Conservation (phyloP, 1,140 invertebrate species). For the Argopecten irradians region DNA sequence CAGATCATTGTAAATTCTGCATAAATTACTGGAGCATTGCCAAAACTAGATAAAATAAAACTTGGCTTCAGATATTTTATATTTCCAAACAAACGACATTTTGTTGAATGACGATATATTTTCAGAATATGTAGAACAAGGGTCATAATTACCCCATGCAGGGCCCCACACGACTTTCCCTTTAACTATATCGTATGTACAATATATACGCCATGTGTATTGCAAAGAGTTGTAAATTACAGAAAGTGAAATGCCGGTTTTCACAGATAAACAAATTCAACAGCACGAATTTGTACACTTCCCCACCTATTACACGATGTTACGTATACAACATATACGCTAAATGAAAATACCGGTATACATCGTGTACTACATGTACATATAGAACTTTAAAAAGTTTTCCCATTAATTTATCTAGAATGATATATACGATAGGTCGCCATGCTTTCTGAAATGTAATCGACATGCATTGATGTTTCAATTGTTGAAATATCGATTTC, state of each 20-base stretch:
- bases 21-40: not conserved
- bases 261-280: not conserved
- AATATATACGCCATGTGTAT: not conserved
- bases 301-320: no score
- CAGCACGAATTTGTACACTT: no score
- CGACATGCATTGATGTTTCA: not conserved
- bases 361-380: no score
- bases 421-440: not conserved
- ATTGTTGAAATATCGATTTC: not conserved
- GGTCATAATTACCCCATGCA: not conserved
- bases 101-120: not conserved
- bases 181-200: not conserved
- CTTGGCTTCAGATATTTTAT: not conserved
- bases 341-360: no score
- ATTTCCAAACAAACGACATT: not conserved
- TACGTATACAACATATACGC: no score
- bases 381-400: not conserved
- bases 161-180: not conserved
- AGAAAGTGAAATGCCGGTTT: not conserved
- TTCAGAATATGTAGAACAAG: not conserved
- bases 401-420: not conserved
- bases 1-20: not conserved
- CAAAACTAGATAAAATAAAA: not conserved
- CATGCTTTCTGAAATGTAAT: not conserved
- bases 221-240: conserved; percentile 8